These are phyloP conservation scores for Melanostoma mellinum DNA, from an alignment of 2,888 invertebrate genomes.

Conservation along the genomic window DNA sequence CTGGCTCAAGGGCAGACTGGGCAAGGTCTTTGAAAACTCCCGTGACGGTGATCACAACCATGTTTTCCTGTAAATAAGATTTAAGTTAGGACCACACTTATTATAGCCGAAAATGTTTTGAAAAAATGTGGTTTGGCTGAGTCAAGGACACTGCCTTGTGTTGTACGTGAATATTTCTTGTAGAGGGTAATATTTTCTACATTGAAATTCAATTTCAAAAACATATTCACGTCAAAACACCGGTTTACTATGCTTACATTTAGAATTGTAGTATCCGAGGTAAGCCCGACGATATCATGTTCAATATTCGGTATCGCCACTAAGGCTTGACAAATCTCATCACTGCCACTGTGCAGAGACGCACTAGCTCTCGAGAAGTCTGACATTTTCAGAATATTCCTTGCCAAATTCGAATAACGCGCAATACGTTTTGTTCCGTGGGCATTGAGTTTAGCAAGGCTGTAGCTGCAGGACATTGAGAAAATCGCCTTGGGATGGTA, in stretches of 20 bases:
- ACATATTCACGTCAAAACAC: no score
- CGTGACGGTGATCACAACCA: conserved; percentile 73
- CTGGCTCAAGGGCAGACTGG: conserved; percentile 73
- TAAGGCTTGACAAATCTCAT: conserved; percentile 76
- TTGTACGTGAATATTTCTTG: no score
- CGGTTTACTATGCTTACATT: conserved; percentile 65
- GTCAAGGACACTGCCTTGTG: no score
- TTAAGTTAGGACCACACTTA: not conserved
- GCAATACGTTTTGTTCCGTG: conserved; percentile 76
- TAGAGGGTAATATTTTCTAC: no score
- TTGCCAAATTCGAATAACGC: conserved; percentile 75
- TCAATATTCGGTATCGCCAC: conserved; percentile 76
- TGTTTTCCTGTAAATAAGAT: conserved; percentile 71
- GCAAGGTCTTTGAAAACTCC: conserved; percentile 75
- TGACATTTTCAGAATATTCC: conserved; percentile 76
- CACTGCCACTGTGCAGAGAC: conserved; percentile 74
- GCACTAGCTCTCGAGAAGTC: conserved; percentile 74
- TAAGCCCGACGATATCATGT: conserved; percentile 77
- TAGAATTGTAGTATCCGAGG: conserved; percentile 74
- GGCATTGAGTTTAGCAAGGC: conserved; percentile 66
- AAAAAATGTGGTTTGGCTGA: no score
- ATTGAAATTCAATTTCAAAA: no score
- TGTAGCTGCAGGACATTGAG: conserved; percentile 77
- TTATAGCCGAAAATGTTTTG: no score
- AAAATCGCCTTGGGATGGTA: conserved; percentile 76